phyloP scores from a whole-genome alignment of 2,888 invertebrate genomes.

The Salticus scenicus region DNA sequence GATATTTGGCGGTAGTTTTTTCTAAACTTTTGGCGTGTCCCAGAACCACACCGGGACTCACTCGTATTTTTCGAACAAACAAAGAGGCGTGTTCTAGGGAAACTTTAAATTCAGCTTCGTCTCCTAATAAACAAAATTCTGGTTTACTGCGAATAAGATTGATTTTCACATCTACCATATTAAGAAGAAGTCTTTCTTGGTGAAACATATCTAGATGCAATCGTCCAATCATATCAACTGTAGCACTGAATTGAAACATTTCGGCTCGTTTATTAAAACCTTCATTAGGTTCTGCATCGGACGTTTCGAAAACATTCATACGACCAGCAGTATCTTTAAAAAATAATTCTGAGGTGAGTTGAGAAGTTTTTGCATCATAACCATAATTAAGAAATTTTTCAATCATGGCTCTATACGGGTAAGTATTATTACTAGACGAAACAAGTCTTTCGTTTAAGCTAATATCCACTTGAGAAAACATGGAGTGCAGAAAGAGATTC shows the following conservation, averaged over 20 bases:
- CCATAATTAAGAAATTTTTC: slow-evolving; percentile 33
- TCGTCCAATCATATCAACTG: slow-evolving; percentile 41
- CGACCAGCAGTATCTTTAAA: too few species aligned
- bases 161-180: slow-evolving; percentile 29
- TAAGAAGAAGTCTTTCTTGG: slow-evolving; percentile 39
- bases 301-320: too few species aligned
- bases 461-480: slow-evolving; percentile 23
- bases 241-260: slow-evolving; percentile 2
- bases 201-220: slow-evolving; percentile 52
- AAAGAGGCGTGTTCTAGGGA: not conserved
- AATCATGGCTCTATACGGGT: slow-evolving; percentile 27
- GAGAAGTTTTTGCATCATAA: slow-evolving; percentile 25
- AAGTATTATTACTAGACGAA: slow-evolving; percentile 23
- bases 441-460: slow-evolving; percentile 28
- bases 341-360: slow-evolving; percentile 13
- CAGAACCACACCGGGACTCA: slow-evolving; percentile 1
- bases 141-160: slow-evolving; percentile 39
- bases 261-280: slow-evolving; percentile 32
- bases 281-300: slow-evolving; percentile 5
- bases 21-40: slow-evolving; percentile 10
- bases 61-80: slow-evolving; percentile 15
- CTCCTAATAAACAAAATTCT: slow-evolving; percentile 13
- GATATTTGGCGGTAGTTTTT: slow-evolving; percentile 20
- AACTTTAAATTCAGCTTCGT: slow-evolving; percentile 6
- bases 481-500: slow-evolving; percentile 30